Base-by-base conservation (phyloP, 2,888 invertebrate species). In the Yponomeuta cagnagella region DNA sequence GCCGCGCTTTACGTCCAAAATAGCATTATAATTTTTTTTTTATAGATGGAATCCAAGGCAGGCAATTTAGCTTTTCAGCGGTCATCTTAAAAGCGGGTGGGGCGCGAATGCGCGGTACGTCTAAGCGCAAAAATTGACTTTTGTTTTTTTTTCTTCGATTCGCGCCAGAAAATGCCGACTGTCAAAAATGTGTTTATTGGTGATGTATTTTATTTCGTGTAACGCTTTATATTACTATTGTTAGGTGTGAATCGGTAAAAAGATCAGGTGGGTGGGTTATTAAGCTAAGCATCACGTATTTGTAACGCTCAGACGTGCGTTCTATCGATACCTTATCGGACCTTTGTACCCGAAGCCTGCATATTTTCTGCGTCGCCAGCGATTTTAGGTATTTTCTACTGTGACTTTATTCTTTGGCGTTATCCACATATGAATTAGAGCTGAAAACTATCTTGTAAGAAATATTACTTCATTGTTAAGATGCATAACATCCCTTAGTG, bases 121-220 rank as follows among this genome's bases (percentile, higher is more conserved):
- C 52, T 58, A 58, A 58, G 3, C 52, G 52, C 12, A 4, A 12
- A 1, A 1, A 15, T 58, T 15, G 5, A 58, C 12, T 2, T 58
- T 58, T 15, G 52, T 58, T 58, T 15, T 15, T 15, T 52, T 58
- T 12, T 58, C 52, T 58, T 58, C 15, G 12, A 58, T 70, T 70
- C 70, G 70, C 70, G 70, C 70, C 67, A 70, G 70, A 70, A 58
- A 70, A 70, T 64, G 58, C 58, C 48, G 52, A 63, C 48, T 37
- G 63, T 63, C 69, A 63, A 10, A 30, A 12, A 48, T 37, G 8
- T 10, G 52, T 10, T 58, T 8, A 33, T 69, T 58, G 52, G 10
- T 69, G 30, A 33, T 66, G 43, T 23, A 15, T 68, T 48, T 37
- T 68, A 37, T 12, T 15, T 15, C 6, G n/a, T 37, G 33, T n/a